Base-by-base conservation (phyloP, 53 echinoderm and acorn worm species). In the Holothuria leucospilota region DNA sequence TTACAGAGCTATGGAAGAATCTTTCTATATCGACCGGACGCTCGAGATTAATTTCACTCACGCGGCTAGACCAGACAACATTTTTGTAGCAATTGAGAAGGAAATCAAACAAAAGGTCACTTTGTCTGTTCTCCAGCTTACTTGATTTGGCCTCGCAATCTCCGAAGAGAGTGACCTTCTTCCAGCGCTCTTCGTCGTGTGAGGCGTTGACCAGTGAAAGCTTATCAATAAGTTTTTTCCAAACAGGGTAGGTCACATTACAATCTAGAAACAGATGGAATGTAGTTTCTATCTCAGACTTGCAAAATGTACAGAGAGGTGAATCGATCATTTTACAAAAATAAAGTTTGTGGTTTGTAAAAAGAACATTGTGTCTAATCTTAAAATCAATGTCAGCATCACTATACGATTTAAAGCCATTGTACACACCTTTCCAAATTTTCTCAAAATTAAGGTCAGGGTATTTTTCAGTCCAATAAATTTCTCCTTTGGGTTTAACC, bases 231-330 rank as follows among this genome's bases (percentile, higher is more conserved):
- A 42, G 42, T 9, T 9, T 5, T 6, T 20, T 64, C 64, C 64
- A 64, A 0, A 72, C 13, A 39, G 41, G 41, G 39, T 72, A 41
- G 41, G 38, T 72, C 2, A 34, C 14, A 13, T 39, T 72, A 72
- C 38, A 72, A 21, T 46, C 78, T 20, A 52, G 52, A 25, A 51
- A 41, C 16, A 52, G 25, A 51, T 41, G 49, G 20, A 27, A 12
- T 25, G 64, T 14, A 10, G 64, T 64, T 64, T 64, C 64, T 16
- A 64, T 20, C 64, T 64, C 64, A 20, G 64, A 12, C 64, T 64
- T 64, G 21, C 64, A 64, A 64, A 64, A 64, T 16, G 64, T 64
- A 64, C 64, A 64, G 18, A 64, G 64, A 64, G 64, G 64, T 64
- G 64, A 42, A 6, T 42, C 42, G 5, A 42, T 42, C 5, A 42